Evolutionary conservation across 2,797 vertebrate species (phyloP), one percentile per base, ranked within the genome.

Genomic region (Phoebastria nigripes): DNA sequence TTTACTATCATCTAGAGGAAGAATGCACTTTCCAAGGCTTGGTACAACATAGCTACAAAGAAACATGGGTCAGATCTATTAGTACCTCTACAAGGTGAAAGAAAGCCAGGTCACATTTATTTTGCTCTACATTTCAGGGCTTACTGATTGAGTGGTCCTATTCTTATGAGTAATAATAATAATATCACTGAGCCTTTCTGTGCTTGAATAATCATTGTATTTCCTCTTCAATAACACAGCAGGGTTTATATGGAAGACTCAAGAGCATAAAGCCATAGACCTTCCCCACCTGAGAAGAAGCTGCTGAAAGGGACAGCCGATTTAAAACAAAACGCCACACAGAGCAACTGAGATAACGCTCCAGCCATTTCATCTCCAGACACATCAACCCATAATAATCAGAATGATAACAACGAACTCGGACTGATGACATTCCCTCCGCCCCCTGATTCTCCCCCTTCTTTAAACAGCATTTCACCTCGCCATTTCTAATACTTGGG

Each of bases 401-500:
- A 47, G 56, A 63, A 52, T 3, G 17, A 31, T 29, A 71, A 69
- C 41, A 79, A 58, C 28, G 16, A 65, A 51, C 41, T 17, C 22
- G 2, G 65, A 15, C 22, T 17, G 61, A 47, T 25, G 58, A 44
- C 41, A 8, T 22, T 15, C 37, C 44, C 52, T 78, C 35, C 82
- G 24, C 24, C 54, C 28, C 15, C 25, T 2, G 0, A 6, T 12
- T 66, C 86, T 52, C 26, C 22, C 39, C 65, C n/a, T 44, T 25
- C 41, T 54, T 42, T 24, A 59, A 26, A 8, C 25, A 8, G 55
- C 31, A 22, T 33, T 72, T 91, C 87, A 66, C 26, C 71, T 71
- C 8, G 0, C n/a, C 24, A 1, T 6, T 37, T 20, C 66, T 24
- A 25, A 28, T 3, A 7, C 61, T 20, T 1, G 28, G 33, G 58